phyloP scores from a whole-genome alignment of 2,888 invertebrate genomes.

The Dichetophora obliterata region DNA sequence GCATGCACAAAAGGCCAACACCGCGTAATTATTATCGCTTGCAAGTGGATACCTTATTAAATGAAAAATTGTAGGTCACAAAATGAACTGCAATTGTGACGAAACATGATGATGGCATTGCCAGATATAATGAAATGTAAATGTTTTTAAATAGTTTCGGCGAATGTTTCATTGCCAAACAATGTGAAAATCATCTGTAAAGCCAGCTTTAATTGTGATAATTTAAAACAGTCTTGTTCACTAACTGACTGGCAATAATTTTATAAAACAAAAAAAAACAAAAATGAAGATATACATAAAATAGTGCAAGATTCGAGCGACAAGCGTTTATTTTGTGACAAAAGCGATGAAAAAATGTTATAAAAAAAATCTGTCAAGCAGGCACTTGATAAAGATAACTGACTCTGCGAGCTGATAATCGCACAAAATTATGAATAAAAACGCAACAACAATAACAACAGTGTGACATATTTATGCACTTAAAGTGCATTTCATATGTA shows the following conservation, averaged over 20 bases:
- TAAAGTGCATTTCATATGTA: constrained; percentile 1
- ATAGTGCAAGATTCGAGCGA: background rate
- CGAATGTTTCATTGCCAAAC: too few relatives aligned
- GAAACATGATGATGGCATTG: constrained; percentile 4
- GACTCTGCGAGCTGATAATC: background rate
- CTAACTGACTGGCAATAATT: too few relatives aligned
- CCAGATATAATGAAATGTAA: background rate
- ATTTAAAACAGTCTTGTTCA: background rate
- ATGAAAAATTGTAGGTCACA: background rate
- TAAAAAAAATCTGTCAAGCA: background rate
- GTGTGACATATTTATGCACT: background rate
- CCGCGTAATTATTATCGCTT: too few relatives aligned
- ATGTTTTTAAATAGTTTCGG: too few relatives aligned
- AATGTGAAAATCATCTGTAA: too few relatives aligned
- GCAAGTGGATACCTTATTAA: too few relatives aligned
- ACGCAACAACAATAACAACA: background rate
- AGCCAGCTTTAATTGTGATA: background rate
- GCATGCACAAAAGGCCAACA: too few relatives aligned
- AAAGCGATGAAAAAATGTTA: background rate
- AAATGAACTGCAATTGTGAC: background rate
- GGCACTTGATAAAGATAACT: background rate
- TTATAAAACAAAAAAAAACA: too few relatives aligned
- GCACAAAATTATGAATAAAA: background rate
- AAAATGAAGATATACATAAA: background rate
- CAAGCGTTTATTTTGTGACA: background rate